Evolutionary conservation across 2,113 vertebrate genomes (phyloP), one percentile per base, ranked within the genome.

Genomic region (Globicephala melas): DNA sequence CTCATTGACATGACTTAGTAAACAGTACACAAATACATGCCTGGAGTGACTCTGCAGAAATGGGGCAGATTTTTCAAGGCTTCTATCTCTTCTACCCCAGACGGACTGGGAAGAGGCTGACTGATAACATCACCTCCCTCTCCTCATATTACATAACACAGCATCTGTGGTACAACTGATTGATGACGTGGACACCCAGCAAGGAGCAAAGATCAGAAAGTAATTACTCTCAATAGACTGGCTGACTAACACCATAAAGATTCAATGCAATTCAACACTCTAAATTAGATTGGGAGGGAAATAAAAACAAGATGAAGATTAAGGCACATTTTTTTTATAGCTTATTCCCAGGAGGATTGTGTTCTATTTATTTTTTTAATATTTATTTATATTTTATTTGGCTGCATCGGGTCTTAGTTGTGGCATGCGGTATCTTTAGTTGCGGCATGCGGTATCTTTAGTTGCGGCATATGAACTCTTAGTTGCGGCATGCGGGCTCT

Each of bases 231-330:
- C 53, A 36, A 53, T 63, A 89, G 79, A 62, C 63, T 1, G 33
- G 36, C 21, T 73, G 62, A 79, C 70, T 84, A 87, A 88, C 13
- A 70, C 25, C 83, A 33, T 83, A 8, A 93, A 79, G 58, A 89
- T 80, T 67, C 50, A 28, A 17, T 53, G 58, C 28, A 18, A 41
- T 60, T 53, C 53, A 53, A 53, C 53, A 17, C 65, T 87, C 47
- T 74, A 74, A 80, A 58, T 53, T 76, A 90, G 53, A 92, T 80
- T 70, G 4, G 3, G 55, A 90, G 70, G 76, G 47, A 95, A 94
- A 92, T 68, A 80, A 87, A 96, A 96, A 73, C 76, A 83, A 76
- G 36, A 89, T 31, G 33, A 82, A 89, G 65, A 74, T 85, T 53
- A 58, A 93, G 60, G 33, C 13, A 79, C n/a, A 50, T 53, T 53